Conservation (phyloP, 2,888 invertebrate species). For the Gonocerus acuteangulatus region DNA sequence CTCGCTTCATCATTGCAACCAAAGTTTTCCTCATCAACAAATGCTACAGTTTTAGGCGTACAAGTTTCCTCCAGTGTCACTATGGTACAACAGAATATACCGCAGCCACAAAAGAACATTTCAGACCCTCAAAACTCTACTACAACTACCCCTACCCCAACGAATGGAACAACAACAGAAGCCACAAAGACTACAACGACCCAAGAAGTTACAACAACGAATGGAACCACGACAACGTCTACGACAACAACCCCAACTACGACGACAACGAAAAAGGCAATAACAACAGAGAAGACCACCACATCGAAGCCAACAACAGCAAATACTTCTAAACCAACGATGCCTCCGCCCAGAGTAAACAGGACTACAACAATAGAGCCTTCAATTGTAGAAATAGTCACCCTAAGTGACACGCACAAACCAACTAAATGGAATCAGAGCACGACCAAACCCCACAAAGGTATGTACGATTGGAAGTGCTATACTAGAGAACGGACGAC, state of each 20-base stretch:
- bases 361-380: constrained; percentile 36
- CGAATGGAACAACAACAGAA: constrained; percentile 7
- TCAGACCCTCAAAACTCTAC: constrained; percentile 8
- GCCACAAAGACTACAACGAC: constrained; percentile 3
- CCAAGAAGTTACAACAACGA: constrained; percentile 9
- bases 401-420: constrained; percentile 10
- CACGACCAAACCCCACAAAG: constrained; percentile 2
- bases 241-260: constrained; percentile 31
- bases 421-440: constrained; percentile 29
- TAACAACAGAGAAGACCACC: constrained; percentile 33
- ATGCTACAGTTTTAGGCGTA: constrained; percentile 34
- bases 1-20: background rate
- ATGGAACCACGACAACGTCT: constrained; percentile 7
- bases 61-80: constrained; percentile 31
- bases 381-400: constrained; percentile 30
- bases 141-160: constrained; percentile 16
- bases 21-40: background rate
- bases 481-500: too few species aligned
- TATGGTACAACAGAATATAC: constrained; percentile 23
- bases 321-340: constrained; percentile 21
- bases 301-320: constrained; percentile 30
- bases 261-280: constrained; percentile 33
- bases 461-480: too few species aligned
- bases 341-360: too few species aligned
- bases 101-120: constrained; percentile 11